phyloP scores from a whole-genome alignment of 2,888 invertebrate genomes.

The Drosophila antonietae region DNA sequence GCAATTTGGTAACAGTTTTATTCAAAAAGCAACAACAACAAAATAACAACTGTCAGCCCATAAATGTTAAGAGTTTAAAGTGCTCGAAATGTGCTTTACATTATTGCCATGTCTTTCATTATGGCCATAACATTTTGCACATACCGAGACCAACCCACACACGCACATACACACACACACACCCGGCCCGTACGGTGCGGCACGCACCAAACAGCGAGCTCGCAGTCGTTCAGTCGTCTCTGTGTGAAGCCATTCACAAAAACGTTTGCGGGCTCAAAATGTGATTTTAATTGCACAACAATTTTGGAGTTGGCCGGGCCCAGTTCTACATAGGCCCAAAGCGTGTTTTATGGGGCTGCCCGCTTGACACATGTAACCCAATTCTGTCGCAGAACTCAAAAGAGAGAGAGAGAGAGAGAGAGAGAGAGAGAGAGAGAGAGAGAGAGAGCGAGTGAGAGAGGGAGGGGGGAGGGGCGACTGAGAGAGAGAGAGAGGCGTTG shows the following conservation, averaged over 20 bases:
- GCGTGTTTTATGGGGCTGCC: slow-evolving; percentile 57
- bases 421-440: slow-evolving; percentile 4
- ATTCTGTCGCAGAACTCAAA: slow-evolving; percentile 71
- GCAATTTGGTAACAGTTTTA: slow-evolving; percentile 56
- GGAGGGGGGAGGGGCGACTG: background rate
- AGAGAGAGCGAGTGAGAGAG: slow-evolving; percentile 7
- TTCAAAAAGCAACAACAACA: slow-evolving; percentile 12
- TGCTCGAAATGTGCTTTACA: slow-evolving; percentile 56
- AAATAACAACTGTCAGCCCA: slow-evolving; percentile 42
- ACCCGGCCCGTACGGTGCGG: slow-evolving; percentile 19
- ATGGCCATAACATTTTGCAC: slow-evolving; percentile 78
- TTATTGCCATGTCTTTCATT: slow-evolving; percentile 70
- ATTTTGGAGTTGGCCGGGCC: slow-evolving; percentile 58
- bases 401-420: slow-evolving; percentile 15
- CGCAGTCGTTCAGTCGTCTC: slow-evolving; percentile 45
- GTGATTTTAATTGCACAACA: slow-evolving; percentile 78
- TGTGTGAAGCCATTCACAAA: slow-evolving; percentile 60
- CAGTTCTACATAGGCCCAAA: slow-evolving; percentile 68
- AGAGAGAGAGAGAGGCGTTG: slow-evolving; percentile 38
- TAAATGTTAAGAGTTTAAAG: slow-evolving; percentile 53
- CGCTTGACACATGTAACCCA: slow-evolving; percentile 76
- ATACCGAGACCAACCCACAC: slow-evolving; percentile 77
- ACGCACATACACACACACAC: slow-evolving; percentile 26
- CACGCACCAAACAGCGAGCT: slow-evolving; percentile 56
- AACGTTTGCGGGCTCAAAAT: slow-evolving; percentile 63